phyloP scores from a whole-genome alignment of 2,888 invertebrate genomes.

The Lasioglossum zephyrum region DNA sequence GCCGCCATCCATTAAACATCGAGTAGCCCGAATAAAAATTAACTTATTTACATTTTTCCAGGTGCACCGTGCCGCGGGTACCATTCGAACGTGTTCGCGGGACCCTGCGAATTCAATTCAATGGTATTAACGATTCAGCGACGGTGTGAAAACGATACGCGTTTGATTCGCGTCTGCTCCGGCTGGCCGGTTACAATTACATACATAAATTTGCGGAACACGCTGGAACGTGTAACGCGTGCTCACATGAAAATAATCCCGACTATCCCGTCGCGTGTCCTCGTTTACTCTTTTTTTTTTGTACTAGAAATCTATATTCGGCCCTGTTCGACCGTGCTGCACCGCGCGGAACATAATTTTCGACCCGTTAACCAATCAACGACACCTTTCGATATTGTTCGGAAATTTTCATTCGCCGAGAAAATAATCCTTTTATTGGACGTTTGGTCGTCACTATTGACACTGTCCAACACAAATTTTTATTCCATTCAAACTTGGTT shows the following conservation, averaged over 20 bases:
- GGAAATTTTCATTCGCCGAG: background rate
- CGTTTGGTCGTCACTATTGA: background rate
- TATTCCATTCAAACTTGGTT: background rate
- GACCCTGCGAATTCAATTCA: constrained; percentile 27
- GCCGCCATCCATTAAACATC: constrained; percentile 3
- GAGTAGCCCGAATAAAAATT: constrained; percentile 13
- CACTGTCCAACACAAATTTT: background rate
- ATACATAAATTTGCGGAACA: constrained; percentile 24
- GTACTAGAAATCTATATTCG: background rate
- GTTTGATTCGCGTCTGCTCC: background rate
- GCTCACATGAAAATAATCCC: constrained; percentile 12
- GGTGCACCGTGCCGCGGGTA: background rate
- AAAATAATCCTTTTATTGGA: background rate
- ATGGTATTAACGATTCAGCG: constrained; percentile 42
- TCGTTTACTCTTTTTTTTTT: background rate
- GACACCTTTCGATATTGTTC: background rate
- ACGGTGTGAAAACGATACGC: constrained; percentile 34
- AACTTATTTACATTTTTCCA: constrained; percentile 28
- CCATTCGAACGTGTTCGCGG: background rate
- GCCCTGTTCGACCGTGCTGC: background rate
- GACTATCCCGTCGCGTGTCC: constrained; percentile 1
- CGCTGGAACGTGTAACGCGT: background rate
- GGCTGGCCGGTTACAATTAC: constrained; percentile 11
- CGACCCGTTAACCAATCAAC: background rate
- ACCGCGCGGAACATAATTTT: background rate